Evolutionary conservation across 2,888 invertebrate genomes (phyloP).

Genomic region (Alitta virens): DNA sequence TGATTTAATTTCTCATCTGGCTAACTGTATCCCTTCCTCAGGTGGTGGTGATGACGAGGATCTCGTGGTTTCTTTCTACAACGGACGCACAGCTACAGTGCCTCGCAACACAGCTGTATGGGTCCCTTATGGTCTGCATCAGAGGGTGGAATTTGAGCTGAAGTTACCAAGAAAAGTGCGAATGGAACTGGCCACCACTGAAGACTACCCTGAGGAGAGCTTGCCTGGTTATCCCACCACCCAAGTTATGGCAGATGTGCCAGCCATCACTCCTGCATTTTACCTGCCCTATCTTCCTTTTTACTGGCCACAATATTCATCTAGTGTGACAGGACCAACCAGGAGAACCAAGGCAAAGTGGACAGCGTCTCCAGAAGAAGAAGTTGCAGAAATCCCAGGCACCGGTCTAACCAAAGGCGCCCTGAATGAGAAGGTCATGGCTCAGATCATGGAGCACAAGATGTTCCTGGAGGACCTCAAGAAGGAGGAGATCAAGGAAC

Average conservation of each 20-base stretch:
- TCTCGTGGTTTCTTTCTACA: constrained; percentile 48
- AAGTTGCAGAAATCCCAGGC: constrained; percentile 40
- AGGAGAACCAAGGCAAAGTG: neutral
- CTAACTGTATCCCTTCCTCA: constrained; percentile 21
- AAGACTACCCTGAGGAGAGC: constrained; percentile 42
- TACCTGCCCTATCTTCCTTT: constrained; percentile 21
- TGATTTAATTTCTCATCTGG: no score
- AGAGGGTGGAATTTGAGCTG: constrained; percentile 49
- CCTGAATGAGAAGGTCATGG: constrained; percentile 43
- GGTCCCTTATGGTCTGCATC: constrained; percentile 50
- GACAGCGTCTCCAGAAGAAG: constrained; percentile 22
- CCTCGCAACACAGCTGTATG: constrained; percentile 43
- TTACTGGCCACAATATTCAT: constrained; percentile 18
- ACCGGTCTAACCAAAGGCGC: constrained; percentile 47
- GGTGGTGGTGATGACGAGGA: constrained; percentile 41
- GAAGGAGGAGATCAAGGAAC: constrained; percentile 21
- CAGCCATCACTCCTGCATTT: constrained; percentile 1
- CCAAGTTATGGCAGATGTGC: constrained; percentile 29
- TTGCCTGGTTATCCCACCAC: constrained; percentile 49
- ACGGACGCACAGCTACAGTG: constrained; percentile 47
- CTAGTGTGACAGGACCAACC: neutral
- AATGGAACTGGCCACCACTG: constrained; percentile 37
- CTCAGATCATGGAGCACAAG: constrained; percentile 34
- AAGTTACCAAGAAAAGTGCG: constrained; percentile 51
- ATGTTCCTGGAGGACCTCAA: constrained; percentile 29